Evolutionary conservation across 2,888 invertebrate species (phyloP).

Genomic region (Agrochola circellaris): DNA sequence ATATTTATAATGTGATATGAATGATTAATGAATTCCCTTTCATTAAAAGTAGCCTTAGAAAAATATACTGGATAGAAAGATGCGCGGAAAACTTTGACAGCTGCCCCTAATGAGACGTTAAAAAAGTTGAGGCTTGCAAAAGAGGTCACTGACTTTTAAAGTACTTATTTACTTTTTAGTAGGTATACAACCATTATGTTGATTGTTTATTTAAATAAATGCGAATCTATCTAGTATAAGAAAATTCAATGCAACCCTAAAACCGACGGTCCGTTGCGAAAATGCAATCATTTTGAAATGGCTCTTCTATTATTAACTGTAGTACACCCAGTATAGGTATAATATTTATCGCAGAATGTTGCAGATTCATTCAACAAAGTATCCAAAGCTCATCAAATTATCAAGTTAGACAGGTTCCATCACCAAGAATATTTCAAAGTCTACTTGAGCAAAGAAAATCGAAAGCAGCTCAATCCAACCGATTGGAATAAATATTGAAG

Average conservation of each 20-base stretch:
- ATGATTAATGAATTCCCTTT: constrained; percentile 3
- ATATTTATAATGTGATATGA: no score
- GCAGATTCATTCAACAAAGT: not conserved
- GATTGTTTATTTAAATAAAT: no score
- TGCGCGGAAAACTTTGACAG: constrained; percentile 15
- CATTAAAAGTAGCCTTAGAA: not conserved
- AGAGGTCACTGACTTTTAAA: not conserved
- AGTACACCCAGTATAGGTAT: no score
- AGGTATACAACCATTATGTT: not conserved
- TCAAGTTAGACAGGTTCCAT: not conserved
- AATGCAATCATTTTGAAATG: not conserved
- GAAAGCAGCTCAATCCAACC: not conserved
- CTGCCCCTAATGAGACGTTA: not conserved
- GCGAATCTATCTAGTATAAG: not conserved
- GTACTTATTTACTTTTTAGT: not conserved
- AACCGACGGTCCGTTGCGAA: not conserved
- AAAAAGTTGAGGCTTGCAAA: not conserved
- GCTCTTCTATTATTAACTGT: not conserved
- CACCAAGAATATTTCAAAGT: not conserved
- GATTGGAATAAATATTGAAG: constrained; percentile 26
- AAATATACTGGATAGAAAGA: constrained; percentile 1
- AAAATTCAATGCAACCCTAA: not conserved
- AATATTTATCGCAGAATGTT: not conserved
- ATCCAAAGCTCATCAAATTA: not conserved
- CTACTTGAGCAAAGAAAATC: not conserved